A percentile compares a stretch with the other conserved stretches of the same genome.
phyloP scores from a whole-genome alignment of 2,797 vertebrate species.

The Halcyon smyrnensis region DNA sequence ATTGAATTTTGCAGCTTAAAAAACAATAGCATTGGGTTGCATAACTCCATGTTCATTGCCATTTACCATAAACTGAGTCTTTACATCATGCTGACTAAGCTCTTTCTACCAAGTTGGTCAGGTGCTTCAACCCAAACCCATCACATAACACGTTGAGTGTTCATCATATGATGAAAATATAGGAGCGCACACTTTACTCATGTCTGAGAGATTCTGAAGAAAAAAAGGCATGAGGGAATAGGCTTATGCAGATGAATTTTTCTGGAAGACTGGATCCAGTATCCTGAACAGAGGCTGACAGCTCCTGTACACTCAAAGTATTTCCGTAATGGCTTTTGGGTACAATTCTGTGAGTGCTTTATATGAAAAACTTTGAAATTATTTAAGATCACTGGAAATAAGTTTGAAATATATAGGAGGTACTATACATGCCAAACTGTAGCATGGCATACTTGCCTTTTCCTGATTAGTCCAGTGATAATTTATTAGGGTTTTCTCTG shows the following conservation, averaged over 20 bases:
- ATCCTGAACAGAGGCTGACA: neutral
- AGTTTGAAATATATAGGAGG: neutral
- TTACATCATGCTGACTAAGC: neutral
- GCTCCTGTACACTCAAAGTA: neutral
- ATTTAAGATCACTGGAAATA: neutral
- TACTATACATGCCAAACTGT: neutral
- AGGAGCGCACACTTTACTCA: neutral
- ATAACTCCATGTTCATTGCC: neutral
- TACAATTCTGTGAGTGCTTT: neutral
- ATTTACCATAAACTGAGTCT: neutral
- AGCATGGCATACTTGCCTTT: neutral
- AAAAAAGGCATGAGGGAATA: neutral
- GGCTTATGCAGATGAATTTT: neutral
- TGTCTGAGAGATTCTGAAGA: neutral
- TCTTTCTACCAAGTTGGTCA: neutral
- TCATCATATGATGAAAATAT: neutral
- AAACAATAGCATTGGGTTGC: neutral
- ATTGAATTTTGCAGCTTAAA: neutral
- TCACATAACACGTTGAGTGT: neutral
- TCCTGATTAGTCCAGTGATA: neutral
- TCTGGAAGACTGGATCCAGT: neutral
- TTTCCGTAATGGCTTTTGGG: neutral
- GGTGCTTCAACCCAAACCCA: neutral
- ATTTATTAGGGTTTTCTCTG: neutral
- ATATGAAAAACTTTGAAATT: neutral